Conservation (phyloP, 1,140 invertebrate genomes). For the Nilaparvata lugens region DNA sequence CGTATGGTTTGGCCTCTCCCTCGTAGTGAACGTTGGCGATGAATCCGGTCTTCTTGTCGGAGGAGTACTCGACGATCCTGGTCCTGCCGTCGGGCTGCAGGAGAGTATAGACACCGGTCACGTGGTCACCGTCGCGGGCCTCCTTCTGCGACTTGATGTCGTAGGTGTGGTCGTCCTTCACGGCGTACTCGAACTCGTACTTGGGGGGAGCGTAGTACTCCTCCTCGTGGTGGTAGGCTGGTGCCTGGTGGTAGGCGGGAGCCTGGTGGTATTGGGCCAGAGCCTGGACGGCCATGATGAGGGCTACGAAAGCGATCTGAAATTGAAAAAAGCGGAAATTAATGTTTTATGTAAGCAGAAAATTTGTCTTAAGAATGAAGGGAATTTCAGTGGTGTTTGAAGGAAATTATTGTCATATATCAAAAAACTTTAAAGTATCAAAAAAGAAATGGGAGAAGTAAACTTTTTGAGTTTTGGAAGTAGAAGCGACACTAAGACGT, state of each 20-base stretch:
- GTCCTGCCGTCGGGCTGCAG: constrained; percentile 26
- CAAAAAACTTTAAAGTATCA: too few relatives aligned
- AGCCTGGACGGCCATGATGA: constrained; percentile 3
- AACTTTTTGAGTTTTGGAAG: too few relatives aligned
- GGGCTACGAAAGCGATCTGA: constrained; percentile 7
- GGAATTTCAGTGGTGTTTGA: too few relatives aligned
- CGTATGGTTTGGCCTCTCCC: not conserved
- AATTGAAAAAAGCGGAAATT: not conserved
- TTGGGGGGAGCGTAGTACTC: constrained; percentile 13
- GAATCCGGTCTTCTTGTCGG: constrained; percentile 8
- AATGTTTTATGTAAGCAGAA: too few relatives aligned
- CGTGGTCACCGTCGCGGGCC: constrained; percentile 42
- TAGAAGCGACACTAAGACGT: too few relatives aligned
- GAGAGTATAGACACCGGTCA: constrained; percentile 36
- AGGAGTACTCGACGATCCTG: constrained; percentile 22
- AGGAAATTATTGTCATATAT: too few relatives aligned
- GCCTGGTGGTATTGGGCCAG: constrained; percentile 1
- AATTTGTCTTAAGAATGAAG: too few relatives aligned
- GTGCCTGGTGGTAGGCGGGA: constrained; percentile 1
- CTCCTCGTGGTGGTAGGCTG: constrained; percentile 9
- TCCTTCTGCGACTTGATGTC: constrained; percentile 47
- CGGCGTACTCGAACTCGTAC: constrained; percentile 44
- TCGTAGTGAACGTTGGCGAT: constrained; percentile 4
- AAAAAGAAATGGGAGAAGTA: too few relatives aligned
- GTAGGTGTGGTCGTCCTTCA: constrained; percentile 44